Conservation (phyloP, 2,113 vertebrate genomes). For the Hoplias malabaricus region DNA sequence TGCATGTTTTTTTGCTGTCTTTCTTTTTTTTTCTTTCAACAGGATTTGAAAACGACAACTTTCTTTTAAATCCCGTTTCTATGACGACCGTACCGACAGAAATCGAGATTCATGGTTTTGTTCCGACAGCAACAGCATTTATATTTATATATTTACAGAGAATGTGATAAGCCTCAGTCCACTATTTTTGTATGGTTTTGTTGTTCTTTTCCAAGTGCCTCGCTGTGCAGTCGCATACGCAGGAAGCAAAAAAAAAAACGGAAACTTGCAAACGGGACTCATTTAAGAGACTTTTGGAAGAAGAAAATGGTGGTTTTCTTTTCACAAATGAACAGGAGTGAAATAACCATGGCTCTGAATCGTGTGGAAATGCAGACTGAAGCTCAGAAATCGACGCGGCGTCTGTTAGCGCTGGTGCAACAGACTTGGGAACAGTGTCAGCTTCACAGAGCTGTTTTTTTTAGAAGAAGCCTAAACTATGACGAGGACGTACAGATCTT, state of each 20-base stretch:
- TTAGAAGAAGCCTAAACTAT: background rate
- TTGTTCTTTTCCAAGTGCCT: constrained; percentile 72
- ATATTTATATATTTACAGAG: constrained; percentile 24
- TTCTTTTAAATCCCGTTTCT: too few relatives aligned
- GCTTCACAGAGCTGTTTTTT: background rate
- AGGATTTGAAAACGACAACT: too few relatives aligned
- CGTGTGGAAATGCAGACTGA: constrained; percentile 4
- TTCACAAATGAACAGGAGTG: constrained; percentile 9
- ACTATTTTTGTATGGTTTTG: constrained; percentile 47
- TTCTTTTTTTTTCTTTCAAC: too few relatives aligned
- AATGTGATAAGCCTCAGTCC: constrained; percentile 48
- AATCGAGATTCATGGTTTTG: too few relatives aligned
- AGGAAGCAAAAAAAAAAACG: constrained; percentile 25
- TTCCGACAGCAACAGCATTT: too few relatives aligned
- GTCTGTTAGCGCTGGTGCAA: too few relatives aligned
- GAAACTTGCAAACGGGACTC: background rate
- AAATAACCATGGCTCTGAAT: constrained; percentile 2
- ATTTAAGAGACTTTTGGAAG: too few relatives aligned
- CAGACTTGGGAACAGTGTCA: too few relatives aligned
- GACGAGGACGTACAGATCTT: background rate
- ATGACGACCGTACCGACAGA: too few relatives aligned
- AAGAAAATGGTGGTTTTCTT: constrained; percentile 47
- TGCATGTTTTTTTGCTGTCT: too few relatives aligned
- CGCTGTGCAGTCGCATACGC: constrained; percentile 53
- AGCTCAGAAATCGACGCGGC: constrained; percentile 14